Percentiles rank a stretch among this genome's conserved stretches.
Evolutionary conservation across 1,140 invertebrate genomes (phyloP).

Genomic region (Dinoponera quadriceps): DNA sequence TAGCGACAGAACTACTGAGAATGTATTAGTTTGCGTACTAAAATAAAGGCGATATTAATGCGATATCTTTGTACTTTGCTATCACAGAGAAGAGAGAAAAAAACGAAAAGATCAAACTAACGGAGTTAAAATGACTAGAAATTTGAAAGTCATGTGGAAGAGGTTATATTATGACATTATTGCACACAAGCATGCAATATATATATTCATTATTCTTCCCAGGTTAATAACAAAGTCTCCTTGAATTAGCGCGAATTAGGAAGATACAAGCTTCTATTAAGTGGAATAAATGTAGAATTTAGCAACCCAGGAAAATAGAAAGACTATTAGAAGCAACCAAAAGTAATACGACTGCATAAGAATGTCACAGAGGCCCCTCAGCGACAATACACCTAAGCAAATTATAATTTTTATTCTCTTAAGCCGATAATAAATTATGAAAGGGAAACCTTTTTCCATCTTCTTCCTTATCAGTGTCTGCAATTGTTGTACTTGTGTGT

Average conservation of each 20-base stretch:
- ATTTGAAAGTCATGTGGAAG: conserved; percentile 9
- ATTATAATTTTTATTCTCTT: conserved; percentile 27
- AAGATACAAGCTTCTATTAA: not conserved
- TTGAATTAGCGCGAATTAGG: not conserved
- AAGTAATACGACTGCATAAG: conserved; percentile 37
- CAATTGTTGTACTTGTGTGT: conserved; percentile 94
- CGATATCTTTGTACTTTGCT: conserved; percentile 1
- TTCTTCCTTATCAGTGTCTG: conserved; percentile 93
- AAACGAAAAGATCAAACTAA: not conserved
- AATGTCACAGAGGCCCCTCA: conserved; percentile 19
- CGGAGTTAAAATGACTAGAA: not conserved
- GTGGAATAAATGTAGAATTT: conserved; percentile 44
- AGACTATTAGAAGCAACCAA: conserved; percentile 38
- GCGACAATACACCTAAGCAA: not conserved
- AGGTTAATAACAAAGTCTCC: not conserved
- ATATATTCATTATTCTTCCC: not conserved
- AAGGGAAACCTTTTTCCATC: conserved; percentile 91
- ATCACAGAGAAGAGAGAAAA: not conserved
- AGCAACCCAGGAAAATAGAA: conserved; percentile 52
- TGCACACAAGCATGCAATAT: not conserved
- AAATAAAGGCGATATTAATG: not conserved
- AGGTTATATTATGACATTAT: conserved; percentile 18
- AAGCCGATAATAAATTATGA: conserved; percentile 61
- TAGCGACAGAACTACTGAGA: not conserved
- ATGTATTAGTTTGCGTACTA: conserved; percentile 3